These are phyloP conservation scores for Hypselothyrea guttata DNA, from an alignment of 2,888 invertebrate genomes.

Conservation along the genomic window DNA sequence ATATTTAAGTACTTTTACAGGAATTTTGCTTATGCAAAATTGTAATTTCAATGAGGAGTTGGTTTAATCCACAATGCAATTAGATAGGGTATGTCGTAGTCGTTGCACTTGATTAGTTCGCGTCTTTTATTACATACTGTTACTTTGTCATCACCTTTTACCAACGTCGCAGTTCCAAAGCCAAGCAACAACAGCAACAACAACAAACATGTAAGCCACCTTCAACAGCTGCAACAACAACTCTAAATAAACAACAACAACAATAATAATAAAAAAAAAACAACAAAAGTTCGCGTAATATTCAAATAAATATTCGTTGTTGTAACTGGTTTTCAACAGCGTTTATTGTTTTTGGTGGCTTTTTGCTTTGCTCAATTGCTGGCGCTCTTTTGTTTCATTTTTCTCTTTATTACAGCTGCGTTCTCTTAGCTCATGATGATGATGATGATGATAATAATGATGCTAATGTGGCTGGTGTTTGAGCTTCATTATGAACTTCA, in stretches of 20 bases:
- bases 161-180: constrained; percentile 64
- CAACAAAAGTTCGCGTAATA: constrained; percentile 36
- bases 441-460: constrained; percentile 16
- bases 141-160: constrained; percentile 49
- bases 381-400: constrained; percentile 21
- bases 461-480: constrained; percentile 13
- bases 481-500: constrained; percentile 39
- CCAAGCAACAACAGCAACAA: constrained; percentile 33
- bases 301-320: constrained; percentile 57
- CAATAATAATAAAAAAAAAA: constrained; percentile 10
- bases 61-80: too few relatives aligned
- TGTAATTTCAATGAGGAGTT: too few relatives aligned
- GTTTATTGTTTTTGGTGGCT: constrained; percentile 27
- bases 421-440: constrained; percentile 37
- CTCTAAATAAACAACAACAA: constrained; percentile 27
- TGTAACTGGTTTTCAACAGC: constrained; percentile 64
- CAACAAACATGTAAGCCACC: constrained; percentile 4
- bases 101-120: background rate
- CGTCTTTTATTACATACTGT: constrained; percentile 29
- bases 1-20: too few relatives aligned
- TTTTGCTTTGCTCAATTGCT: constrained; percentile 17
- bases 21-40: too few relatives aligned
- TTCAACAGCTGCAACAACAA: constrained; percentile 29
- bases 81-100: constrained; percentile 15
- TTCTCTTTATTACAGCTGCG: background rate